These are phyloP conservation scores for Aphaenogaster floridana DNA, from an alignment of 1,140 invertebrate species.

Conservation along the genomic window DNA sequence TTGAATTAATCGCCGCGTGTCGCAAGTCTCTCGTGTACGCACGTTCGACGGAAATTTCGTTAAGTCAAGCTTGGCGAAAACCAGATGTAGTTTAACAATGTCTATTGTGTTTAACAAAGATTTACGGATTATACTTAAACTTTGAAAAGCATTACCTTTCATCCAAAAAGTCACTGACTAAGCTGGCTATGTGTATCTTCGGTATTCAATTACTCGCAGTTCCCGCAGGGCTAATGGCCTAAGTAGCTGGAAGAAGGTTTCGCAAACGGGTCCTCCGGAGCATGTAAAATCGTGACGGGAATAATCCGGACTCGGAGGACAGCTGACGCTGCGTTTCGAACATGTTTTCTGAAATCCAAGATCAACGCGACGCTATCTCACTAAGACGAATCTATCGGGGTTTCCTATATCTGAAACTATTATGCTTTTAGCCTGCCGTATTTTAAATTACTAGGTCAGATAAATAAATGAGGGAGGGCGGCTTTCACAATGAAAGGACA, in stretches of 20 bases:
- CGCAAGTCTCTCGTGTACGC: neutral
- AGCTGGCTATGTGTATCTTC: neutral
- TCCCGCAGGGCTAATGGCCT: slow-evolving; percentile 31
- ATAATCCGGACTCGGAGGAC: slow-evolving; percentile 21
- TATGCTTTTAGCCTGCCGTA: slow-evolving; percentile 3
- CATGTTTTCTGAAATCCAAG: neutral
- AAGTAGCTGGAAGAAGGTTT: slow-evolving; percentile 46
- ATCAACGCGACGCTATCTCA: neutral
- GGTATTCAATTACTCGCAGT: slow-evolving; percentile 43
- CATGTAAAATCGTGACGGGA: slow-evolving; percentile 19
- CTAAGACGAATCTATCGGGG: neutral
- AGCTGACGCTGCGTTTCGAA: neutral
- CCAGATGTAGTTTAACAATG: slow-evolving; percentile 22
- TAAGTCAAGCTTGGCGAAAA: slow-evolving; percentile 25
- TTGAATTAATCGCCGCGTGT: slow-evolving; percentile 39
- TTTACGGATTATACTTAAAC: slow-evolving; percentile 14
- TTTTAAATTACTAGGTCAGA: slow-evolving; percentile 15
- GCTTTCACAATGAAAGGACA: neutral
- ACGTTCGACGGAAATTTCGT: slow-evolving; percentile 8
- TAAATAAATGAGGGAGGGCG: neutral
- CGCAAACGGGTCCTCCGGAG: neutral
- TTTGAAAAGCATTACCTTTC: slow-evolving; percentile 12
- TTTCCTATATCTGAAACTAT: neutral
- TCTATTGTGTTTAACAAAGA: slow-evolving; percentile 29
- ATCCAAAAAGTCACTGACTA: slow-evolving; percentile 3